Conservation (phyloP, 2,888 invertebrate species). For the Stenodera caucasica region DNA sequence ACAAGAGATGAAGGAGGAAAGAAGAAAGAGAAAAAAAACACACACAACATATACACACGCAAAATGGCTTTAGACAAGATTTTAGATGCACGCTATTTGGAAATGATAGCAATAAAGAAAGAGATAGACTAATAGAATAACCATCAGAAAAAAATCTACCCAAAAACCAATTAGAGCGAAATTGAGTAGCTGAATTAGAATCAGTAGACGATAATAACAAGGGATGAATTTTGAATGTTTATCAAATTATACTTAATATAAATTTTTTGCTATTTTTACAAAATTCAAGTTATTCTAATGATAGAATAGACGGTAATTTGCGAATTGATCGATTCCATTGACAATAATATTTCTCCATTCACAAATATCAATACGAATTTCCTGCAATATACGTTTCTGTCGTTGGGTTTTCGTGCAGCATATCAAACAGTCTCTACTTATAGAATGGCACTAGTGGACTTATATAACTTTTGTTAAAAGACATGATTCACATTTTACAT, state of each 20-base stretch:
- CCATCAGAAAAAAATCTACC: not conserved
- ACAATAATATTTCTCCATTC: slow-evolving; percentile 25
- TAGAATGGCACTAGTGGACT: slow-evolving; percentile 15
- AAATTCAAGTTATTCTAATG: not conserved
- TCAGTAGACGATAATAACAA: not conserved
- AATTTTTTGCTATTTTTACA: not conserved
- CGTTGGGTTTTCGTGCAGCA: slow-evolving; percentile 20
- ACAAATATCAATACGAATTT: slow-evolving; percentile 26
- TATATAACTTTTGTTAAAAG: slow-evolving; percentile 22
- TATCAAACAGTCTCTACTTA: slow-evolving; percentile 18
- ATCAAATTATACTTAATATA: slow-evolving; percentile 1
- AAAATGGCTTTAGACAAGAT: slow-evolving; percentile 1
- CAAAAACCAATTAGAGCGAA: not conserved
- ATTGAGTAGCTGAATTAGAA: slow-evolving; percentile 1
- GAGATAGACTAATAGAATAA: not conserved
- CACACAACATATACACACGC: not conserved
- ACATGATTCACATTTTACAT: slow-evolving; percentile 29
- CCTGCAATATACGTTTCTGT: slow-evolving; percentile 16
- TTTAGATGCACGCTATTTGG: slow-evolving; percentile 2
- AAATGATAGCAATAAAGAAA: not conserved
- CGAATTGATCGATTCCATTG: slow-evolving; percentile 20
- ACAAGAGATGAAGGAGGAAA: too few relatives aligned
- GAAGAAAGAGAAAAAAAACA: not conserved
- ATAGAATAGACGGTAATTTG: not conserved
- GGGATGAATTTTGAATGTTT: not conserved